phyloP scores from a whole-genome alignment of 2,113 vertebrate species.

The Pteruthius melanotis region DNA sequence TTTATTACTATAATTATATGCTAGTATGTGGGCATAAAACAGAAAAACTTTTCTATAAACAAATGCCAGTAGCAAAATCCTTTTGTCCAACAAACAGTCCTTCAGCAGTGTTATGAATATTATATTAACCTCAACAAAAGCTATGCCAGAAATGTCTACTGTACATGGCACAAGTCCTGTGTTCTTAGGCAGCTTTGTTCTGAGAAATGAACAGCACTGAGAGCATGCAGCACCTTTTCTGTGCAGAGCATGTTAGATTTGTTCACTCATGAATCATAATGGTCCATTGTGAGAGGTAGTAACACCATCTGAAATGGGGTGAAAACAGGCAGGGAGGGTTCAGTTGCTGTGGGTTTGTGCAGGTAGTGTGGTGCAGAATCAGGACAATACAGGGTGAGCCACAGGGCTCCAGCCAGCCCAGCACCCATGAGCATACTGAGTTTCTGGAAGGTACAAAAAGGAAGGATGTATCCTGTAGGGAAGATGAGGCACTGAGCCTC shows the following conservation, averaged over 20 bases:
- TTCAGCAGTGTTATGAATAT: conserved; percentile 64
- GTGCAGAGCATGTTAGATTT: neutral
- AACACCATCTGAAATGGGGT: neutral
- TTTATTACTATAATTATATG: conserved; percentile 79
- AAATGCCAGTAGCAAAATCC: conserved; percentile 75
- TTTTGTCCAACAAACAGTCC: conserved; percentile 68
- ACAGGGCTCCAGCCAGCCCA: neutral
- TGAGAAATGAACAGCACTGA: neutral
- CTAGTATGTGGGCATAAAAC: conserved; percentile 78
- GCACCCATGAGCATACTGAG: rapidly evolving
- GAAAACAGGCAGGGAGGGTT: neutral
- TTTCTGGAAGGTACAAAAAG: neutral
- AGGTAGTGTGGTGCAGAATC: neutral
- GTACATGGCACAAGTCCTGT: neutral
- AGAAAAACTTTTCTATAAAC: conserved; percentile 77
- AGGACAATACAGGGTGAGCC: neutral
- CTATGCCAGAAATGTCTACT: conserved; percentile 46
- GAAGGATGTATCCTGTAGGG: neutral
- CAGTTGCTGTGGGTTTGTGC: neutral
- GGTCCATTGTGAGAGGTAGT: neutral
- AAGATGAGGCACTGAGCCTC: neutral
- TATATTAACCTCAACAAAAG: conserved; percentile 58
- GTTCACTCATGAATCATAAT: neutral
- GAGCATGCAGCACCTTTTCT: neutral
- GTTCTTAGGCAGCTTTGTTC: conserved; percentile 41